phyloP scores from a whole-genome alignment of 2,797 vertebrate species.

The Columba guinea region DNA sequence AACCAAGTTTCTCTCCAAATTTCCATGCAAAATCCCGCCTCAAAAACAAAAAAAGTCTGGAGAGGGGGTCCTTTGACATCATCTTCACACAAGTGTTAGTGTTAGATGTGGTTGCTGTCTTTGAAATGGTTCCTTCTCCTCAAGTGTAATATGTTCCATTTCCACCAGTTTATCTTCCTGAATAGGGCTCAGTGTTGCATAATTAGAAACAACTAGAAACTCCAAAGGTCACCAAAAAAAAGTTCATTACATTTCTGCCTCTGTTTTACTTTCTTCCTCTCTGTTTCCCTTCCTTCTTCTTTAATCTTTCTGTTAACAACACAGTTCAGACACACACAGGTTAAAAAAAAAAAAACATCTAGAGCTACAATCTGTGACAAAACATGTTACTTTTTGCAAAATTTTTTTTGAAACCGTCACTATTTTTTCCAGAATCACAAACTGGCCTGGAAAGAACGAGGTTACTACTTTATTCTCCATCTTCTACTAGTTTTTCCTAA shows the following conservation, averaged over 20 bases:
- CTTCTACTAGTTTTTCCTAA: background rate
- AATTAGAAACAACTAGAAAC: slow-evolving; percentile 22
- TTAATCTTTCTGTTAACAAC: background rate
- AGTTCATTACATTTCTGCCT: background rate
- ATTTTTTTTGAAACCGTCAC: background rate
- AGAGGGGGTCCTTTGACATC: background rate
- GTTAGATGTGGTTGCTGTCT: background rate
- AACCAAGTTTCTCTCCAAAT: background rate
- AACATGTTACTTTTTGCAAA: background rate
- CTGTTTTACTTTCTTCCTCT: background rate
- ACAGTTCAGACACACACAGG: background rate
- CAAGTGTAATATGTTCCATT: background rate
- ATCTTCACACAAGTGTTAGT: background rate
- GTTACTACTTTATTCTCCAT: background rate
- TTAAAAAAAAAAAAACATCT: background rate
- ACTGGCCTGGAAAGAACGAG: background rate
- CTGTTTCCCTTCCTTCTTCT: background rate
- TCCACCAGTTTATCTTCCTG: background rate
- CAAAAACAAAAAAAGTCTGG: background rate
- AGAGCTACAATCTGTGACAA: background rate
- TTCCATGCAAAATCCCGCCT: background rate
- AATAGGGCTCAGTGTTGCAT: background rate
- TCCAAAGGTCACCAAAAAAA: background rate
- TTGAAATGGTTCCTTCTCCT: background rate
- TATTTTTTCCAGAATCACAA: background rate